A percentile compares a stretch with the other conserved stretches of the same genome.
Evolutionary conservation across 2,888 invertebrate species (phyloP).

Genomic region (Phlogophora meticulosa): DNA sequence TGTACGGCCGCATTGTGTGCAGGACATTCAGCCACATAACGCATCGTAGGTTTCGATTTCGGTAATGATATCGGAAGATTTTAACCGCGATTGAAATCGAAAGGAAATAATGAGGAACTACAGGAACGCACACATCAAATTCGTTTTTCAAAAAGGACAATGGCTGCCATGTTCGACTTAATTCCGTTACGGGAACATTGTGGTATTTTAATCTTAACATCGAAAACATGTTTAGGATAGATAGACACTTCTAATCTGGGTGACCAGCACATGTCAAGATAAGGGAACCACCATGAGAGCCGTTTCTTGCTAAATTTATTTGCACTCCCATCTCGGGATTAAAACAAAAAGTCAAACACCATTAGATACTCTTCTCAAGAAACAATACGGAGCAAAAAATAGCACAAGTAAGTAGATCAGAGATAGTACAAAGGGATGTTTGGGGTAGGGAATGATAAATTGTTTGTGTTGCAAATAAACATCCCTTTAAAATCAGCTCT

Average conservation of each 20-base stretch:
- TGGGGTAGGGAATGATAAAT: conserved; percentile 83
- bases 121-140: conserved; percentile 62
- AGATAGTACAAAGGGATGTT: conserved; percentile 86
- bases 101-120: conserved; percentile 80
- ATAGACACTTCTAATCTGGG: conserved; percentile 83
- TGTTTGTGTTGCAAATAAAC: conserved; percentile 76
- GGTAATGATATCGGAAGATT: conserved; percentile 89
- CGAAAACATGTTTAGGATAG: conserved; percentile 73
- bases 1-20: conserved; percentile 83
- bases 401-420: conserved; percentile 86
- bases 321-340: conserved; percentile 81
- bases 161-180: conserved; percentile 36
- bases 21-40: conserved; percentile 87
- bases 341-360: conserved; percentile 86
- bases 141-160: conserved; percentile 66
- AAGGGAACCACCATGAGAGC: conserved; percentile 75
- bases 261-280: conserved; percentile 78
- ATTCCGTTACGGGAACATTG: conserved; percentile 62
- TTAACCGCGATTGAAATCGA: conserved; percentile 87
- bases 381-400: conserved; percentile 86
- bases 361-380: conserved; percentile 77
- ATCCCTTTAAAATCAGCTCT: conserved; percentile 34
- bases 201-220: conserved; percentile 72
- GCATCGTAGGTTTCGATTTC: conserved; percentile 91
- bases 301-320: conserved; percentile 84